Percentiles rank a stretch among this genome's conserved stretches.
Evolutionary conservation across 2,888 invertebrate species (phyloP).

Genomic region (Napeogenes inachia): DNA sequence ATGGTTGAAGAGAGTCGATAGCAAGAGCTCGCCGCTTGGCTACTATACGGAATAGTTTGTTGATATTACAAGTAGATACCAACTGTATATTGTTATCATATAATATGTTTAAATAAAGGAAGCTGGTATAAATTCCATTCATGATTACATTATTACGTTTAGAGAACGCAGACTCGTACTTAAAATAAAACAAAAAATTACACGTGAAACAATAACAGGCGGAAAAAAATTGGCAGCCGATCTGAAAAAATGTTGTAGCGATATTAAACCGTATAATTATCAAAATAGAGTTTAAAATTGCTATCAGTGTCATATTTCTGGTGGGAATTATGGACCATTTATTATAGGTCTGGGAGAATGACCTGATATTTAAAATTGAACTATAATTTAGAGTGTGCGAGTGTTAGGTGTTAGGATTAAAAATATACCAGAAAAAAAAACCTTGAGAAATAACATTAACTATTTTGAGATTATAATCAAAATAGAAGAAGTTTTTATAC

Average conservation of each 20-base stretch:
- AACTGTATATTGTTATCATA: no score
- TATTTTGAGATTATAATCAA: not conserved
- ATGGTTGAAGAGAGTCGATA: no score
- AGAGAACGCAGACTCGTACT: not conserved
- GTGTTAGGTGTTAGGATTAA: slow-evolving; percentile 39
- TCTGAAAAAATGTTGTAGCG: not conserved
- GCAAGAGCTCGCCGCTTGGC: no score
- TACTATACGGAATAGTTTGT: no score
- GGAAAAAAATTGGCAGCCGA: slow-evolving; percentile 3
- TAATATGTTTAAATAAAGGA: not conserved
- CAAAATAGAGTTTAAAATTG: not conserved
- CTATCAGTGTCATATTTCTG: not conserved
- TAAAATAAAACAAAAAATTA: slow-evolving; percentile 1
- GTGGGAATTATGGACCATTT: not conserved
- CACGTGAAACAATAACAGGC: not conserved
- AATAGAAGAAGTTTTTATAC: not conserved
- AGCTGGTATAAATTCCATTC: slow-evolving; percentile 1
- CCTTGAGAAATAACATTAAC: slow-evolving; percentile 17
- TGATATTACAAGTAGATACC: no score
- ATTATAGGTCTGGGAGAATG: slow-evolving; percentile 10
- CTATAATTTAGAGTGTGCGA: slow-evolving; percentile 19
- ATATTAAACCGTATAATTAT: not conserved
- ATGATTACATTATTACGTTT: not conserved
- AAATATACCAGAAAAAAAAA: slow-evolving; percentile 51
- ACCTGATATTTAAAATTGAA: slow-evolving; percentile 8